Percentiles rank a stretch among this genome's conserved stretches.
Conservation (phyloP, 2,888 invertebrate species). For the Sarcophaga caerulescens region DNA sequence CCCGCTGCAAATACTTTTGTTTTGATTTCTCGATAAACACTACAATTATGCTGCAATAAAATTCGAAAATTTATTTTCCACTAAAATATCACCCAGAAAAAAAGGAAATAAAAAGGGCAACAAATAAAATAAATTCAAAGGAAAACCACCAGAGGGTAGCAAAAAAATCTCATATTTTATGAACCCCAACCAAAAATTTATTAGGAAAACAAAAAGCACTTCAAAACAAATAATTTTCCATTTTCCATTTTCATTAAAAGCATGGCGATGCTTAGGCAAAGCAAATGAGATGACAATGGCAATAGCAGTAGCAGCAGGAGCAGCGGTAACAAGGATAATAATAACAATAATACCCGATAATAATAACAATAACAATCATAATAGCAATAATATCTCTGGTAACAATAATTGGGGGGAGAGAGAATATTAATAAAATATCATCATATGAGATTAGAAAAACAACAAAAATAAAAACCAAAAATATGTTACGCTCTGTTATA, state of each 20-base stretch:
- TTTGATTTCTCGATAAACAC: neutral
- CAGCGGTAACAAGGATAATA: slow-evolving; percentile 42
- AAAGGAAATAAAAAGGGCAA: neutral
- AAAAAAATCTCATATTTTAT: slow-evolving; percentile 2
- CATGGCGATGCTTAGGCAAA: slow-evolving; percentile 1
- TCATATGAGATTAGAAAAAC: neutral
- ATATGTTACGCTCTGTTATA: slow-evolving; percentile 28
- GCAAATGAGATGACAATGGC: neutral
- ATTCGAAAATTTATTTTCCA: neutral
- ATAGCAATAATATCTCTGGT: slow-evolving; percentile 36
- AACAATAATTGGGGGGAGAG: neutral
- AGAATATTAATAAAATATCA: neutral
- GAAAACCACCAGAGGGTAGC: neutral
- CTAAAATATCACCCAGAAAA: neutral
- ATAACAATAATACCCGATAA: neutral
- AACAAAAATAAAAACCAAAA: slow-evolving; percentile 35
- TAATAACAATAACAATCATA: slow-evolving; percentile 51
- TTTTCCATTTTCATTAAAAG: slow-evolving; percentile 9
- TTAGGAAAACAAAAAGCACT: neutral
- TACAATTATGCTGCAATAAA: neutral
- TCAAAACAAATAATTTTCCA: slow-evolving; percentile 34
- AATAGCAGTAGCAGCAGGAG: slow-evolving; percentile 9
- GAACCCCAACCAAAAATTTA: neutral
- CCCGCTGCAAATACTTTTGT: neutral
- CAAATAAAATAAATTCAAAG: slow-evolving; percentile 1